These are phyloP conservation scores for Synergus japonicus DNA, from an alignment of 2,888 invertebrate genomes.

Conservation along the genomic window DNA sequence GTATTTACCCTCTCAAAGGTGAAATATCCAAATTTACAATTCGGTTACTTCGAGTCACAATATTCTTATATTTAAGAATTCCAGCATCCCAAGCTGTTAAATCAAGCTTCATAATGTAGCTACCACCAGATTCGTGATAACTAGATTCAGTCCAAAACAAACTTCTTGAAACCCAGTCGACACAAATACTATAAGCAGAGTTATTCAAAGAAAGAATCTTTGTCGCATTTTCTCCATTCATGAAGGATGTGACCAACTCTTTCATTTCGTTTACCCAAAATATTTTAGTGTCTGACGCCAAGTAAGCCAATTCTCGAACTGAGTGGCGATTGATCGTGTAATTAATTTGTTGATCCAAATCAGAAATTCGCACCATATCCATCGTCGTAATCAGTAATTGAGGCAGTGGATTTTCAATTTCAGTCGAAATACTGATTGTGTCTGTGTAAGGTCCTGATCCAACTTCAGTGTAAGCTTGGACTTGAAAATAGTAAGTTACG, in stretches of 20 bases:
- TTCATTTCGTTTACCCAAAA: slow-evolving; percentile 91
- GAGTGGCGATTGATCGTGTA: slow-evolving; percentile 83
- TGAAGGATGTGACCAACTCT: slow-evolving; percentile 83
- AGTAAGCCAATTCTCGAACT: slow-evolving; percentile 84
- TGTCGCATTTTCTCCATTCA: slow-evolving; percentile 79
- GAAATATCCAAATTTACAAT: slow-evolving; percentile 86
- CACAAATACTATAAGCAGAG: slow-evolving; percentile 83
- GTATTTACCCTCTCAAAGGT: slow-evolving; percentile 84
- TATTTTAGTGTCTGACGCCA: slow-evolving; percentile 85
- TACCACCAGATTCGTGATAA: slow-evolving; percentile 75
- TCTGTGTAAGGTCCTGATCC: slow-evolving; percentile 87
- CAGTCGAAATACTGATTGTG: slow-evolving; percentile 83
- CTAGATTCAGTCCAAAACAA: slow-evolving; percentile 89
- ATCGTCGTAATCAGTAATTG: slow-evolving; percentile 86
- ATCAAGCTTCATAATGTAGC: slow-evolving; percentile 83
- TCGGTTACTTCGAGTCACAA: slow-evolving; percentile 80
- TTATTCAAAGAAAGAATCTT: slow-evolving; percentile 81
- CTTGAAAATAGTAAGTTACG: slow-evolving; percentile 84
- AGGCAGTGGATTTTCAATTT: slow-evolving; percentile 88
- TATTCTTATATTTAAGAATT: slow-evolving; percentile 77
- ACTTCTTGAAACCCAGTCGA: slow-evolving; percentile 93
- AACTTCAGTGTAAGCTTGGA: slow-evolving; percentile 88
- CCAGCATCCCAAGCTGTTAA: slow-evolving; percentile 79
- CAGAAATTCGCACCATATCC: slow-evolving; percentile 86
- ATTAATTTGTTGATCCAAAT: slow-evolving; percentile 85